Conservation (phyloP, 2,888 invertebrate species). For the Marasmarcha lunaedactyla region DNA sequence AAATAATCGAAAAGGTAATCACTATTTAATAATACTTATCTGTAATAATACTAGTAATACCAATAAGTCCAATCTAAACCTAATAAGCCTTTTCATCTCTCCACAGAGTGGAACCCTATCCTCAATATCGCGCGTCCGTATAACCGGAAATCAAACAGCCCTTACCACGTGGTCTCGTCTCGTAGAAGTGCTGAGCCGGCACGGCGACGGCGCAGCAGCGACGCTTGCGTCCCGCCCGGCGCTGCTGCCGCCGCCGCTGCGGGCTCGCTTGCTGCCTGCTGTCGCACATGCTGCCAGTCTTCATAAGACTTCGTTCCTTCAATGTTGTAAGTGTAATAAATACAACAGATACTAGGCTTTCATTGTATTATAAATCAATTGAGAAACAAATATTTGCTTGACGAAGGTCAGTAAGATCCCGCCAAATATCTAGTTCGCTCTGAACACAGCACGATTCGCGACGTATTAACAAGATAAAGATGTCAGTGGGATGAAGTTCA, state of each 20-base stretch:
- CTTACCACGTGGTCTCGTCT: conserved; percentile 29
- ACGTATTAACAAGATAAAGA: no score
- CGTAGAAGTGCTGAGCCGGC: conserved; percentile 21
- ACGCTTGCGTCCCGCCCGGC: conserved; percentile 23
- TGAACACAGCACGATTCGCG: no score
- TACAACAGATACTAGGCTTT: not conserved
- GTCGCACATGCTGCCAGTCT: conserved; percentile 48
- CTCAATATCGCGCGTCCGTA: conserved; percentile 27
- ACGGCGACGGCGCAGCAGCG: conserved; percentile 27
- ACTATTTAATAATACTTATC: no score
- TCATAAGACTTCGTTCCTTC: conserved; percentile 34
- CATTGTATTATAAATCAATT: no score
- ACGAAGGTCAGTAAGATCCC: no score
- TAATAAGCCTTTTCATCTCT: no score
- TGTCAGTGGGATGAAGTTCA: no score
- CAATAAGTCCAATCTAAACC: no score
- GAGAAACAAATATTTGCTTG: no score
- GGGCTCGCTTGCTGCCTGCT: conserved; percentile 35
- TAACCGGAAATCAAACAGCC: conserved; percentile 19
- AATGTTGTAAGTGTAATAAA: conserved; percentile 36
- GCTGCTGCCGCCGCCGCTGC: conserved; percentile 21
- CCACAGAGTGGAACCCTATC: conserved; percentile 37
- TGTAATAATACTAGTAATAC: no score
- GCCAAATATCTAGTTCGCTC: no score
- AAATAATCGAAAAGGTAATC: no score